Evolutionary conservation across 2,888 invertebrate species (phyloP), one percentile per base, ranked within the genome.

Genomic region (Spodoptera littoralis): DNA sequence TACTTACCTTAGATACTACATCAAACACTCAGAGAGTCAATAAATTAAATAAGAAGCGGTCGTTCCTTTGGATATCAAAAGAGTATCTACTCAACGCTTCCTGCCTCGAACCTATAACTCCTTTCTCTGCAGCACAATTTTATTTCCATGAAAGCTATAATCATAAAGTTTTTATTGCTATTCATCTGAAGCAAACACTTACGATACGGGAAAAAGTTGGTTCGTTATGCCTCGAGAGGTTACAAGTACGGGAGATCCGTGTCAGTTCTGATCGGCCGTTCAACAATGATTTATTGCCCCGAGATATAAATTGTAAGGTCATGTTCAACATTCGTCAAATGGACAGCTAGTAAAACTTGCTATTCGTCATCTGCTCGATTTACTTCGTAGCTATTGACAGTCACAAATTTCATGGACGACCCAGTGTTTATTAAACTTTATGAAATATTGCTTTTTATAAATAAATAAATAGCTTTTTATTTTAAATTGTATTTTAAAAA

Each of bases 131-230:
- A 87, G 86, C 85, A 89, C 88, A 88, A 84, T 92, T 93, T 92
- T 92, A 92, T 92, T 90, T 91, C 88, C 89, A 90, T 88, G 90
- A 90, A 90, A 85, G 91, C 89, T 85, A 92, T 92, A 90, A 90
- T 91, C 92, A 91, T 92, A 93, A 93, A 92, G 82, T 88, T 93
- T 93, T 93, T 93, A 93, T 91, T 89, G 85, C 90, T 87, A 87
- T 90, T 90, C 91, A 88, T 90, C 85, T 82, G 84, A 84, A 83
- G 86, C 88, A 86, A 90, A 92, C 92, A 91, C 91, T 91, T 90
- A 89, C 75, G 81, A 73, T 76, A 77, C 80, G 73, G 79, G 80
- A 80, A 81, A 84, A 87, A 85, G 80, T 82, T 81, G 65, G 79
- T 87, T 86, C 82, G 84, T 86, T 84, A 84, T 77, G 80, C 85